Percentiles rank a stretch among this genome's conserved stretches.
Evolutionary conservation across 2,888 invertebrate genomes (phyloP).

Genomic region (Hypena proboscidalis): DNA sequence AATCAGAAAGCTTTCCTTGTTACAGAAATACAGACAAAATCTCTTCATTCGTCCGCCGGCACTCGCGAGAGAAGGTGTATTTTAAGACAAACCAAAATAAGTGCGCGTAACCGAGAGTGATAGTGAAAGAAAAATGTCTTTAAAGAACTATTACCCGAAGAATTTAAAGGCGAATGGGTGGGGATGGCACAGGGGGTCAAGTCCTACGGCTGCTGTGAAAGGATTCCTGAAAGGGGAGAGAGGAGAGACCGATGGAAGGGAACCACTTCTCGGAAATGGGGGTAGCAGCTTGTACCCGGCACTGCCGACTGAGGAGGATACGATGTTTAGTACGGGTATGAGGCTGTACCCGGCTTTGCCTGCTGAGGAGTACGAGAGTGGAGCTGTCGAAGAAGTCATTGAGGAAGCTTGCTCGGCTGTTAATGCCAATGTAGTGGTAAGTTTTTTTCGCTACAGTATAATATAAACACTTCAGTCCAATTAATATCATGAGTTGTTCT

Average conservation of each 20-base stretch:
- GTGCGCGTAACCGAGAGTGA: slow-evolving; percentile 18
- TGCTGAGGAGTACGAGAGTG: slow-evolving; percentile 75
- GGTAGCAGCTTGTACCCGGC: slow-evolving; percentile 73
- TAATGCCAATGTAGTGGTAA: slow-evolving; percentile 75
- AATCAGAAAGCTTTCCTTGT: slow-evolving; percentile 39
- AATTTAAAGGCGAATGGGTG: slow-evolving; percentile 79
- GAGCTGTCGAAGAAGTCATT: slow-evolving; percentile 74
- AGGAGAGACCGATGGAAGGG: slow-evolving; percentile 51
- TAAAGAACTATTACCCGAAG: slow-evolving; percentile 72
- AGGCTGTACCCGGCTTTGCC: slow-evolving; percentile 76
- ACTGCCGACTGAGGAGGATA: slow-evolving; percentile 71
- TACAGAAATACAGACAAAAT: slow-evolving; percentile 37
- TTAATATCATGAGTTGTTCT: no score
- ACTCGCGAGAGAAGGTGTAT: slow-evolving; percentile 40
- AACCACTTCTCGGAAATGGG: slow-evolving; percentile 60
- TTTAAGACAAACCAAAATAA: slow-evolving; percentile 28
- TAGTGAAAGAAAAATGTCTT: slow-evolving; percentile 32
- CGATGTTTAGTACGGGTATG: slow-evolving; percentile 60
- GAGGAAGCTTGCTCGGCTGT: slow-evolving; percentile 75
- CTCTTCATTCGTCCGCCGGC: slow-evolving; percentile 33
- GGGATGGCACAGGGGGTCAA: slow-evolving; percentile 74
- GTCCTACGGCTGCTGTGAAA: slow-evolving; percentile 64
- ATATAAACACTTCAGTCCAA: no score
- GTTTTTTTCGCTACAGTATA: no score
- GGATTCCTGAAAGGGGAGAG: slow-evolving; percentile 72